Evolutionary conservation across 2,888 invertebrate genomes (phyloP).

Genomic region (Drosophila hawaiiensis): DNA sequence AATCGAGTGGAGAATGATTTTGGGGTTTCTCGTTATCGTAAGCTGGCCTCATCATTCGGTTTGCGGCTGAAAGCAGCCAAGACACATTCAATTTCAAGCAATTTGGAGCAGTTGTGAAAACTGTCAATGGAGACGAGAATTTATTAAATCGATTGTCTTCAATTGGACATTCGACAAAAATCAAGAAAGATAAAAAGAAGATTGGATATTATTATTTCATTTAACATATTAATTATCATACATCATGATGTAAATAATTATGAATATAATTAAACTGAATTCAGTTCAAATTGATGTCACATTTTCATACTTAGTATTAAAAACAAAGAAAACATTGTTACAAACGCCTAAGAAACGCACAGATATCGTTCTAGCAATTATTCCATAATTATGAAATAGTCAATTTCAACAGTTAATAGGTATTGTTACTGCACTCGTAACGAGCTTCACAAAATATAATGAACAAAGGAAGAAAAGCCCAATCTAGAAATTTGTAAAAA

Average conservation of each 20-base stretch:
- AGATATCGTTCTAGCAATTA: slow-evolving; percentile 37
- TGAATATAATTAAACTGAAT: slow-evolving; percentile 68
- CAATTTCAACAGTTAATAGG: slow-evolving; percentile 6
- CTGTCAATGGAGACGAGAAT: slow-evolving; percentile 59
- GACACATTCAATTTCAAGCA: slow-evolving; percentile 54
- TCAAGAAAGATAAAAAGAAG: slow-evolving; percentile 21
- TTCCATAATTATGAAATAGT: slow-evolving; percentile 37
- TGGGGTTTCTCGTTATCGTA: slow-evolving; percentile 33
- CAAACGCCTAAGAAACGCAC: slow-evolving; percentile 7
- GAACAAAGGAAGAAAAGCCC: neutral
- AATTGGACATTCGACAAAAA: slow-evolving; percentile 27
- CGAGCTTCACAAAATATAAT: slow-evolving; percentile 2
- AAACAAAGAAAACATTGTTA: slow-evolving; percentile 13
- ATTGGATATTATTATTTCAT: slow-evolving; percentile 37
- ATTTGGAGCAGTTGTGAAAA: slow-evolving; percentile 48
- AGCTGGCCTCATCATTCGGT: slow-evolving; percentile 51
- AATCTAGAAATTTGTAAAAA: slow-evolving; percentile 14
- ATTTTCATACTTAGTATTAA: slow-evolving; percentile 62
- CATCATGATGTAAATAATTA: slow-evolving; percentile 76
- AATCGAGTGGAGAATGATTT: slow-evolving; percentile 15
- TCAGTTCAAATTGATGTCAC: slow-evolving; percentile 72
- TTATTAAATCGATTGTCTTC: slow-evolving; percentile 52
- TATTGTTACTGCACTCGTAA: slow-evolving; percentile 21
- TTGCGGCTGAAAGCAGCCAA: slow-evolving; percentile 72
- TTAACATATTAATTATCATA: slow-evolving; percentile 62